Evolutionary conservation across 2,113 vertebrate genomes (phyloP).

Genomic region (Bagarius yarrelli): DNA sequence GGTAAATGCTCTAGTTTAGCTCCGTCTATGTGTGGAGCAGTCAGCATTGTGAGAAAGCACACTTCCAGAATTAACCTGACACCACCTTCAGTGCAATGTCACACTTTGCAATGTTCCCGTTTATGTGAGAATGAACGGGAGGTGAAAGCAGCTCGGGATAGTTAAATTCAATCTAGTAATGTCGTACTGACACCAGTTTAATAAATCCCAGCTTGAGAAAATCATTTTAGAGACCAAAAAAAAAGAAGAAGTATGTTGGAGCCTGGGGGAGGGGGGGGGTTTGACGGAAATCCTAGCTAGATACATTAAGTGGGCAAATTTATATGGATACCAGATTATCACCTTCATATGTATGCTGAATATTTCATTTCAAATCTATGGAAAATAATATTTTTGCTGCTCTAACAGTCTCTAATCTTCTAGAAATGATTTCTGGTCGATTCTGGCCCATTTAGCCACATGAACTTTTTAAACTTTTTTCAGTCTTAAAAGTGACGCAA

Average conservation of each 20-base stretch:
- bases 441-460: neutral
- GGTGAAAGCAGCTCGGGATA: constrained; percentile 25
- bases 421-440: neutral
- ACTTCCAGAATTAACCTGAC: constrained; percentile 49
- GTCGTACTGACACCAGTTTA: constrained; percentile 11
- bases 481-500: no score
- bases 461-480: neutral
- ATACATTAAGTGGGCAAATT: neutral
- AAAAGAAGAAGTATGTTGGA: neutral
- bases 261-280: no score
- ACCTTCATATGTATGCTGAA: neutral
- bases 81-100: constrained; percentile 44
- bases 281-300: neutral
- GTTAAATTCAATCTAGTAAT: constrained; percentile 32
- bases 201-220: neutral
- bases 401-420: neutral
- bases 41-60: constrained; percentile 37
- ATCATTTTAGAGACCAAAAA: neutral
- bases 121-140: constrained; percentile 38
- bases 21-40: neutral
- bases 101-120: constrained; percentile 32
- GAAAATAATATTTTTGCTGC: neutral
- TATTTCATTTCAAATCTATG: neutral
- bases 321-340: neutral
- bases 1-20: constrained; percentile 4